phyloP scores from a whole-genome alignment of 1,140 invertebrate genomes.

The Drosophila nigromelanica region DNA sequence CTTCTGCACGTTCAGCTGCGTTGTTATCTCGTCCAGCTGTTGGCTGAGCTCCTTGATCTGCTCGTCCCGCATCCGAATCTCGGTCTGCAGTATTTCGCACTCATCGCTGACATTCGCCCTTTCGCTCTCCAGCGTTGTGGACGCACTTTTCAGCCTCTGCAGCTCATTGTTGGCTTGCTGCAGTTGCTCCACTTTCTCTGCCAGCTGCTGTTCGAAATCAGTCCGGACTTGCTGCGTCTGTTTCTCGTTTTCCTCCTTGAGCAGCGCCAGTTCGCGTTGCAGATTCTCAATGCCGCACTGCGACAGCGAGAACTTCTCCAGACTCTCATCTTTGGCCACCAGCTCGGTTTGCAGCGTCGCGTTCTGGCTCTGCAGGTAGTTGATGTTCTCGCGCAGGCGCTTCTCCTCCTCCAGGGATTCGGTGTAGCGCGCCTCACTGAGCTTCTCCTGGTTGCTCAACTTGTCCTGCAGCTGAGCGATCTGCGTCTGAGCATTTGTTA shows the following conservation, averaged over 20 bases:
- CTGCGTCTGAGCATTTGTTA: conserved; percentile 78
- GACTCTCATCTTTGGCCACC: conserved; percentile 67
- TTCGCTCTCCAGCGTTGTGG: conserved; percentile 58
- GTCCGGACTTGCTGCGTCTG: conserved; percentile 44
- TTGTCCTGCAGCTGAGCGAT: conserved; percentile 83
- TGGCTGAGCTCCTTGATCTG: conserved; percentile 63
- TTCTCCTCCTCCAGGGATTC: conserved; percentile 75
- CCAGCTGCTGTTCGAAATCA: conserved; percentile 49
- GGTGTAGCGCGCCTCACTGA: conserved; percentile 63
- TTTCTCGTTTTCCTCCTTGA: conserved; percentile 76
- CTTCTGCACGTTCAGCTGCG: conserved; percentile 80
- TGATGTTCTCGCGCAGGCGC: conserved; percentile 83
- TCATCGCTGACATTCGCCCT: conserved; percentile 60
- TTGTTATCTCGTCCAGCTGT: conserved; percentile 63
- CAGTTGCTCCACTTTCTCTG: conserved; percentile 51
- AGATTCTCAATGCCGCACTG: conserved; percentile 76
- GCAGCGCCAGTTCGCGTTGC: conserved; percentile 60
- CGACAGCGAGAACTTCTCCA: conserved; percentile 78
- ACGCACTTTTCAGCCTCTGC: conserved; percentile 35
- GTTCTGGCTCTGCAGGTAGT: conserved; percentile 83
- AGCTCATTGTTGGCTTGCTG: conserved; percentile 45
- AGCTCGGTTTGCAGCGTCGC: conserved; percentile 65
- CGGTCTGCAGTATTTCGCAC: conserved; percentile 63
- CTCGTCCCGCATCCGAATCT: conserved; percentile 62
- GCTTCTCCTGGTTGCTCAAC: conserved; percentile 57